Evolutionary conservation across 2,113 vertebrate genomes (phyloP), one percentile per base, ranked within the genome.

Genomic region (Chaetodon auriga): DNA sequence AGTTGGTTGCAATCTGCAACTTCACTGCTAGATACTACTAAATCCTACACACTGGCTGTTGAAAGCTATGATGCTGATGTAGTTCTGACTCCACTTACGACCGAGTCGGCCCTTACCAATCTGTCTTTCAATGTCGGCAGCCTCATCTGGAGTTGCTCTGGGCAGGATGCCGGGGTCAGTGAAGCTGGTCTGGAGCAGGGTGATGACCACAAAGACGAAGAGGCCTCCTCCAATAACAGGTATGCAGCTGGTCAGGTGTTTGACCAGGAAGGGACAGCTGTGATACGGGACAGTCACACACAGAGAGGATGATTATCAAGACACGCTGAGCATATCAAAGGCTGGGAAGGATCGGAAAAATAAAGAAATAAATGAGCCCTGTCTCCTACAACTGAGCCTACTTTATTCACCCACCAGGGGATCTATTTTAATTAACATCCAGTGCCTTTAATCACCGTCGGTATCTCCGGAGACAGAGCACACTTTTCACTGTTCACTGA

Each of bases 151-250:
- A 0, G 97, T 98, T 35, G 98, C 97, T 90, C 98, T 94, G 81
- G 98, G 98, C 85, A 99, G 94, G 92, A 99, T 99, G 1, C 98
- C 98, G 0, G 98, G 98, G 91, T 99, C 98, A 0, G 95, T 96
- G 95, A 98, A 97, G 87, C 97, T 99, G 0, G 98, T 99, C 92
- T 97, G 98, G 41, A 99, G 96, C 84, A 99, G 93, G 71, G 97
- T 97, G 95, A 97, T 95, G 94, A 98, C 87, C 93, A 98, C 98
- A 60, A 99, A 97, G 72, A 97, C 95, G 93, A 99, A 97, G 51
- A 99, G 96, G 89, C 97, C 6, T 74, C 95, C 97, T 9, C 96
- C 97, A 3, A 99, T 97, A 73, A 95, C 90, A 66, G 97, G 97
- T 89, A 99, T 97, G 95, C 96, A 97, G 82, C 95, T 70, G 80